Base-by-base conservation (phyloP, 2,888 invertebrate genomes). In the Argynnis bischoffii region DNA sequence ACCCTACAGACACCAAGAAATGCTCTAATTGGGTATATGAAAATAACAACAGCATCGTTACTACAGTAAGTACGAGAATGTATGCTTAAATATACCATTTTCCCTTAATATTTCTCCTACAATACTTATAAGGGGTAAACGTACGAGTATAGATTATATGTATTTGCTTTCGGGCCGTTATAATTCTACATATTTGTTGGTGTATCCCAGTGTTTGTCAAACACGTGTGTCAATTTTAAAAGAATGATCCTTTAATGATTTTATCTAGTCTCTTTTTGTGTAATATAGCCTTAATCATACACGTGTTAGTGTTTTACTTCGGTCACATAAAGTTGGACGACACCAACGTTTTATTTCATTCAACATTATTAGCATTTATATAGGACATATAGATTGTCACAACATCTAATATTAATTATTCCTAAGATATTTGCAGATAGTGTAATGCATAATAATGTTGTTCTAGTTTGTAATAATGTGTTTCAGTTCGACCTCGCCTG, bases 401-500 rank as follows among this genome's bases (percentile, higher is more conserved):
- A 31, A 31, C 21, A 6, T 31, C 8, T 8, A 35, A 6, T 8
- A 8, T 41, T 41, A 11, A 41, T 41, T 41, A 41, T 35, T 35
- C 6, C 31, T 35, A 35, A 35, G 8, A 35, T 35, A 35, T 35
- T 6, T 35, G 35, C 35, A 6, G 1, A 35, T 35, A 35, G 8
- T 35, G 6, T 35, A 35, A 6, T 35, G 8, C 35, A 35, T 31
- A 6, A 31, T 31, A 31, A 31, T 31, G 11, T 41, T 41, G 35
- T 41, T 41, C 1, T 41, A 11, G 1, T 16, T 47, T 18, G n/a
- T 41, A 26, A 14, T 63, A 6, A 6, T 16, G 14, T n/a, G 63
- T 88, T 88, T 3, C 82, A 92, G 89, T 87, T 92, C 73, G 81
- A 82, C 60, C 76, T 91, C 76, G 90, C 86, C 5, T 92, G 92